These are phyloP conservation scores for Crematogaster levior DNA, from an alignment of 2,888 invertebrate species.

Conservation along the genomic window DNA sequence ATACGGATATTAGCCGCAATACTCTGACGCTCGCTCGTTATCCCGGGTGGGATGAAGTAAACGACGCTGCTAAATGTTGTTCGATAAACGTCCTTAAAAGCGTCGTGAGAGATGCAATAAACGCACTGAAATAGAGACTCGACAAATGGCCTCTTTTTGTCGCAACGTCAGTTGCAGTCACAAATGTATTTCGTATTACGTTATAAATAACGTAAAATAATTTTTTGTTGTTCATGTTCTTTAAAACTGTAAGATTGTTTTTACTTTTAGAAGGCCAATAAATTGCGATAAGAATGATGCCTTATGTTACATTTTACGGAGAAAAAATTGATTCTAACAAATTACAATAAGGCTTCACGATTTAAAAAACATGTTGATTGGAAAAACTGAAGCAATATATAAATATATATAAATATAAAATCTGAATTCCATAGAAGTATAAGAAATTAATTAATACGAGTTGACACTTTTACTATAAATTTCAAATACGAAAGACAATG, in stretches of 20 bases:
- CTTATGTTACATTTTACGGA: not conserved
- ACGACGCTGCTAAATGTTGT: slow-evolving; percentile 38
- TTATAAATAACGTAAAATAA: slow-evolving; percentile 17
- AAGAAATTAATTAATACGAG: not conserved
- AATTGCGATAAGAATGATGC: not conserved
- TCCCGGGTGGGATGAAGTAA: not conserved
- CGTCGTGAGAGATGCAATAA: slow-evolving; percentile 24
- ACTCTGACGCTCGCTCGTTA: slow-evolving; percentile 40
- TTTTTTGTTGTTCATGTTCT: not conserved
- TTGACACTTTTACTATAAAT: not conserved
- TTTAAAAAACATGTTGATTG: not conserved
- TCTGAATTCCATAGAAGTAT: not conserved
- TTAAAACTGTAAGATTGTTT: slow-evolving; percentile 7
- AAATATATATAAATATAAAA: not conserved
- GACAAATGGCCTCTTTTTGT: slow-evolving; percentile 18
- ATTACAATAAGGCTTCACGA: not conserved
- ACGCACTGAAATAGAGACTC: slow-evolving; percentile 21
- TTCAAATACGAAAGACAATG: not conserved
- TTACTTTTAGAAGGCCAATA: not conserved
- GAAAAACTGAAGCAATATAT: not conserved
- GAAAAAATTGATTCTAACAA: not conserved
- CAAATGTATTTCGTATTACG: not conserved
- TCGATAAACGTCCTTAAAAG: slow-evolving; percentile 32
- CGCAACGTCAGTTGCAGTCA: not conserved
- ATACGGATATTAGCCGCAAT: slow-evolving; percentile 54